phyloP scores from a whole-genome alignment of 2,888 invertebrate species.

The Oscheius sp. region DNA sequence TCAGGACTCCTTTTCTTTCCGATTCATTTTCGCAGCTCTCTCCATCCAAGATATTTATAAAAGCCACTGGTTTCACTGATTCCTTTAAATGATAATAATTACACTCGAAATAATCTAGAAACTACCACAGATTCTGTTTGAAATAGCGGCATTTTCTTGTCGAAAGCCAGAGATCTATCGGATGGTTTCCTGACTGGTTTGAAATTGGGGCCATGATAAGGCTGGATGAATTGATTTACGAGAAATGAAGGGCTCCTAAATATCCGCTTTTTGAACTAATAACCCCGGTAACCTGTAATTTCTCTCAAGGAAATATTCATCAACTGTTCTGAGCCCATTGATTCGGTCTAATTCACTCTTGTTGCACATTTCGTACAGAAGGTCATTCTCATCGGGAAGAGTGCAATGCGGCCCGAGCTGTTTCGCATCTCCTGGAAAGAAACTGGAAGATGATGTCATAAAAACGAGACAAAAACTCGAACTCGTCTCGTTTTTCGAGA shows the following conservation, averaged over 20 bases:
- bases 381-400: neutral
- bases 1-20: neutral
- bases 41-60: neutral
- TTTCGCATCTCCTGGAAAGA: neutral
- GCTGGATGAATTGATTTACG: neutral
- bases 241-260: neutral
- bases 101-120: too few species aligned
- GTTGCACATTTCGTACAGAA: neutral
- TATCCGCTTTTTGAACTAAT: neutral
- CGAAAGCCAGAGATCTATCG: neutral
- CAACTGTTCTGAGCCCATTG: neutral
- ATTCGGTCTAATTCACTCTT: neutral
- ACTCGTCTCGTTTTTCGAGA: too few species aligned
- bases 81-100: too few species aligned
- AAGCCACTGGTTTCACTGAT: neutral
- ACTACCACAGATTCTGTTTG: too few species aligned
- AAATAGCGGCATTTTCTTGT: neutral
- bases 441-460: too few species aligned
- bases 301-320: neutral
- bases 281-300: neutral
- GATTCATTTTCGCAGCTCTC: neutral
- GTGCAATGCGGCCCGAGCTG: conserved; percentile 1
- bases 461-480: too few species aligned
- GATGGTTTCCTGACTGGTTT: neutral
- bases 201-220: neutral